A percentile compares a stretch with the other conserved stretches of the same genome.
Conservation (phyloP, 2,888 invertebrate genomes). For the Eupithecia centaureata region DNA sequence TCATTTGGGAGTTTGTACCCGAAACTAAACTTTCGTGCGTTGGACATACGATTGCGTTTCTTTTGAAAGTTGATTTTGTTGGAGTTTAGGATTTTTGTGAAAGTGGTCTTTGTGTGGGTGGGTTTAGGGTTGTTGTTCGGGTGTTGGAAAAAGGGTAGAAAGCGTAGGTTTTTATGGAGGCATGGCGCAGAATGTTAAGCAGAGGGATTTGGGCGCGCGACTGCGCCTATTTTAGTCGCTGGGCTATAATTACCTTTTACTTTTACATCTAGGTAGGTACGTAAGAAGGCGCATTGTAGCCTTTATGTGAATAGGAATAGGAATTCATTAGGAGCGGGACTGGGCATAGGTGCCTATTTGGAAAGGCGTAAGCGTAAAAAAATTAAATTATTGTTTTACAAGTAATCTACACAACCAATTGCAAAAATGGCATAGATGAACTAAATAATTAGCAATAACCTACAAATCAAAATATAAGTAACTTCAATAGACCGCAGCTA, state of each 20-base stretch:
- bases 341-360: too few species aligned
- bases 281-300: too few species aligned
- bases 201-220: conserved; percentile 76
- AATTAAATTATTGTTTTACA: too few species aligned
- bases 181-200: conserved; percentile 80
- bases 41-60: conserved; percentile 54
- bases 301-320: too few species aligned
- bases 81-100: conserved; percentile 28
- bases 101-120: conserved; percentile 46
- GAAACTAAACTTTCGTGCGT: conserved; percentile 49
- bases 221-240: conserved; percentile 55
- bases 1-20: conserved; percentile 52
- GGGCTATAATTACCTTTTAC: conserved; percentile 48
- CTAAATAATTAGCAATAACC: too few species aligned
- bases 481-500: too few species aligned
- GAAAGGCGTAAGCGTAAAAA: too few species aligned
- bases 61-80: conserved; percentile 41
- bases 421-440: too few species aligned
- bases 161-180: conserved; percentile 74
- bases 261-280: conserved; percentile 15
- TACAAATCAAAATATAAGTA: too few species aligned
- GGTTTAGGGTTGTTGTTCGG: conserved; percentile 52
- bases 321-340: too few species aligned
- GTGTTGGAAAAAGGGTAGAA: conserved; percentile 54
- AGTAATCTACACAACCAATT: too few species aligned